Evolutionary conservation across 1,140 invertebrate genomes (phyloP).

Genomic region (Brachionus plicatilis): DNA sequence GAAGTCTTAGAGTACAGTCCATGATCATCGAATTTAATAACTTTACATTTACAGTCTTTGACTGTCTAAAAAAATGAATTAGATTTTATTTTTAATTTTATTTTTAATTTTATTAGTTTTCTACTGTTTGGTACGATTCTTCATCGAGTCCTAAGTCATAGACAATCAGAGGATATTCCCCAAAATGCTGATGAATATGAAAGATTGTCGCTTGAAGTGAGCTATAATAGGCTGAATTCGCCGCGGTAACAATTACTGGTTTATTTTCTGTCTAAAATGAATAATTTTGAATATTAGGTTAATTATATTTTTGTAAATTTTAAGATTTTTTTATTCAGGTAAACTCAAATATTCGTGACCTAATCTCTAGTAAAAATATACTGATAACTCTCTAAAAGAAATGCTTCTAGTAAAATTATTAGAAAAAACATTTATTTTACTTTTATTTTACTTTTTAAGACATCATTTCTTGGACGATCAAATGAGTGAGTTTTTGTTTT

Average conservation of each 20-base stretch:
- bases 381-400: background rate
- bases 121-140: background rate
- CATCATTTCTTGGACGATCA: background rate
- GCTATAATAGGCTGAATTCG: constrained; percentile 21
- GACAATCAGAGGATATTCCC: background rate
- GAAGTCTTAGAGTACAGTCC: background rate
- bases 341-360: background rate
- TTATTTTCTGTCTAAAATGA: background rate
- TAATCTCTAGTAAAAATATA: background rate
- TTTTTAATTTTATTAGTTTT: background rate
- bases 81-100: background rate
- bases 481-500: background rate
- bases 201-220: constrained; percentile 22
- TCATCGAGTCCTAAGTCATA: constrained; percentile 24
- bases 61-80: background rate
- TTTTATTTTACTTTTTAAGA: constrained; percentile 6
- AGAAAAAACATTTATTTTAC: background rate
- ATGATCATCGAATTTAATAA: background rate
- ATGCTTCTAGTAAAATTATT: background rate
- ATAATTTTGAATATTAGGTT: background rate
- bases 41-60: constrained; percentile 3
- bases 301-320: background rate
- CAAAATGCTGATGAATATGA: constrained; percentile 19
- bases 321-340: background rate
- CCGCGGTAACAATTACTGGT: constrained; percentile 31